Evolutionary conservation across 2,797 vertebrate genomes (phyloP).

Genomic region (Dromococcyx pavoninus): DNA sequence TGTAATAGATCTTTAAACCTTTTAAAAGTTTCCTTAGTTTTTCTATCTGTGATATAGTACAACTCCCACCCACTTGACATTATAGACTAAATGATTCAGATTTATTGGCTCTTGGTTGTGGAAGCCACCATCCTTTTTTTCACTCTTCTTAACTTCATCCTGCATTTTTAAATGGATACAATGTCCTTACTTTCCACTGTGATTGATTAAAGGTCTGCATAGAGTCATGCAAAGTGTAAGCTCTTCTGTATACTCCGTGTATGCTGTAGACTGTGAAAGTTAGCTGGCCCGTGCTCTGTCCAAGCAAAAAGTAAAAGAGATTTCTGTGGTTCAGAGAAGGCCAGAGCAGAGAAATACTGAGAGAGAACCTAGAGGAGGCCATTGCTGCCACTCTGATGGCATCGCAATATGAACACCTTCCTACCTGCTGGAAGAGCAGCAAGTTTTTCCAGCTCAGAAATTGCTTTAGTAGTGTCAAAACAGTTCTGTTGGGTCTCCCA

Average conservation of each 20-base stretch:
- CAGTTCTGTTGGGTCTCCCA: background rate
- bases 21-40: background rate
- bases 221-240: background rate
- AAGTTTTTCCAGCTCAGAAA: background rate
- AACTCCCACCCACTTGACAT: background rate
- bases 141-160: background rate
- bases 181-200: background rate
- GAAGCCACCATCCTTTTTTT: background rate
- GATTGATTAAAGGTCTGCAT: background rate
- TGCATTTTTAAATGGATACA: background rate
- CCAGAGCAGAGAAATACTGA: background rate
- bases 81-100: background rate
- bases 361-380: background rate
- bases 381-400: background rate
- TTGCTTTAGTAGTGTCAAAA: background rate
- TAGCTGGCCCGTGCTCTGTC: background rate
- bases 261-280: background rate
- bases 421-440: background rate
- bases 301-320: background rate
- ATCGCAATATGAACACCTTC: fast-evolving
- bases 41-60: background rate
- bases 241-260: fast-evolving
- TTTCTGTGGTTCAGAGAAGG: background rate
- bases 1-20: background rate
- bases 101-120: conserved; percentile 19